Percentiles rank a stretch among this genome's conserved stretches.
These are phyloP conservation scores for Diglossa brunneiventris DNA, from an alignment of 2,113 vertebrate species.

Conservation along the genomic window DNA sequence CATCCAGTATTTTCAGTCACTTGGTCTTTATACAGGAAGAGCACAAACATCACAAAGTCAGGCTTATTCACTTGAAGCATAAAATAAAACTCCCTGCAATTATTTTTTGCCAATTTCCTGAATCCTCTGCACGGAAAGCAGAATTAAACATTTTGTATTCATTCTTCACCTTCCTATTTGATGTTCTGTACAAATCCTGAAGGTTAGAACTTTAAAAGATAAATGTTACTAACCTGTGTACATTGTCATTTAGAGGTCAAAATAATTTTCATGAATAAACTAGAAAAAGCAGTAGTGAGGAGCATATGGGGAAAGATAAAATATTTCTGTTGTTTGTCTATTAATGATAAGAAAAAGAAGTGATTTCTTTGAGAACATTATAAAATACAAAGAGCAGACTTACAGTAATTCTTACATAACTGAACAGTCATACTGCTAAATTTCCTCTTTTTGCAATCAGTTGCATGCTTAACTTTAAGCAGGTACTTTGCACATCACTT, in stretches of 20 bases:
- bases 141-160: neutral
- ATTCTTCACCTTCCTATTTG: neutral
- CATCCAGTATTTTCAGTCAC: conserved; percentile 9
- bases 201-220: neutral
- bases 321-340: neutral
- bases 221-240: neutral
- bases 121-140: neutral
- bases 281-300: neutral
- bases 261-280: neutral
- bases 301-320: neutral
- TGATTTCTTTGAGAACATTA: neutral
- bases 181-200: neutral
- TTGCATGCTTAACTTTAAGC: neutral
- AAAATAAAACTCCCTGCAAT: neutral
- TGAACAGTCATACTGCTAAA: neutral
- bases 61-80: conserved; percentile 9
- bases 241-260: neutral
- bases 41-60: conserved; percentile 21
- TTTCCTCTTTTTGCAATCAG: neutral
- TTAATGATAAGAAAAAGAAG: neutral
- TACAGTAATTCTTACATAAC: neutral
- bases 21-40: neutral
- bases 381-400: neutral
- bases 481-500: neutral
- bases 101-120: conserved; percentile 9